Conservation (phyloP, 2,797 vertebrate genomes). For the Acropternis orthonyx region DNA sequence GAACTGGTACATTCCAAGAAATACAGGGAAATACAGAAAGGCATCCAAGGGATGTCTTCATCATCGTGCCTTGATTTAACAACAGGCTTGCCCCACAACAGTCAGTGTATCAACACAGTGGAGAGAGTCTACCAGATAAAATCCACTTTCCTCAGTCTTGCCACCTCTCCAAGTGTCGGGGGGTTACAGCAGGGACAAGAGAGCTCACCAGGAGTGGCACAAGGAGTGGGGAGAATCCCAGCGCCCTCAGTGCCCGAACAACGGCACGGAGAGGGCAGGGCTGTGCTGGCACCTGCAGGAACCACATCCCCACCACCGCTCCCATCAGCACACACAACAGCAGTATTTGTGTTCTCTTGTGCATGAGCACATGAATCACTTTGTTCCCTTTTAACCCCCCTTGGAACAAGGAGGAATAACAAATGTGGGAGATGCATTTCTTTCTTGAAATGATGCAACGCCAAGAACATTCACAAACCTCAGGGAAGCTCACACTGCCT, state of each 20-base stretch:
- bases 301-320: background rate
- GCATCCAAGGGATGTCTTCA: background rate
- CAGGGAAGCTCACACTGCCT: background rate
- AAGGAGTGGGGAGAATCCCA: background rate
- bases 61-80: background rate
- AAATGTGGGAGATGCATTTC: background rate
- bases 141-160: background rate
- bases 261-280: background rate
- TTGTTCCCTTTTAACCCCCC: background rate
- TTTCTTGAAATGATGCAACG: background rate
- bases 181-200: background rate
- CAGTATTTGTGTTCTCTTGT: background rate
- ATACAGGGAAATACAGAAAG: background rate
- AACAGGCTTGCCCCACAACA: background rate
- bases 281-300: background rate
- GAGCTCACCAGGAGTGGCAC: background rate
- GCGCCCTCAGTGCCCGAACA: background rate
- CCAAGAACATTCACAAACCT: background rate
- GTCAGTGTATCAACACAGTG: background rate
- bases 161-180: background rate
- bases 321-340: background rate
- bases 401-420: background rate
- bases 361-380: slow-evolving; percentile 4
- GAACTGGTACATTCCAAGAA: background rate
- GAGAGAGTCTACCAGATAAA: background rate